phyloP scores from a whole-genome alignment of 92 coral and sea anemone genomes.

The Parazoanthus darwini region DNA sequence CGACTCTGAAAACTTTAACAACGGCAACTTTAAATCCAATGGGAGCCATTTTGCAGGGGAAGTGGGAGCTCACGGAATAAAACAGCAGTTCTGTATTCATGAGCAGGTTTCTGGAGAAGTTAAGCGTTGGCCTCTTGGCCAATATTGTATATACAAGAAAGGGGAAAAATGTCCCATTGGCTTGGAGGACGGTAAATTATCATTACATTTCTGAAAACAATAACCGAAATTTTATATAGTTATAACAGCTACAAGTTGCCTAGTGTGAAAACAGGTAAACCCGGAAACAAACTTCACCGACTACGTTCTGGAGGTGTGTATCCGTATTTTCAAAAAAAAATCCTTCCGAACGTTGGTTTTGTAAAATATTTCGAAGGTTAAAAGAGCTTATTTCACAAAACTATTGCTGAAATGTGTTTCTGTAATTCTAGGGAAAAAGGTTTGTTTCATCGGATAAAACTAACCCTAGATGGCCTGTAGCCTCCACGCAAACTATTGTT shows the following conservation, averaged over 20 bases:
- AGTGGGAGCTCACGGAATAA: slow-evolving; percentile 71
- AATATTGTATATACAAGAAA: slow-evolving; percentile 79
- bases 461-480: too few species aligned
- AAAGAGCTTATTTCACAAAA: too few species aligned
- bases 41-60: slow-evolving; percentile 70
- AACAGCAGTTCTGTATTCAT: slow-evolving; percentile 83
- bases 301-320: too few species aligned
- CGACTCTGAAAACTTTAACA: slow-evolving; percentile 77
- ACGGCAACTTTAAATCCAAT: slow-evolving; percentile 62
- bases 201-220: not conserved
- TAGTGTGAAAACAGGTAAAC: not conserved
- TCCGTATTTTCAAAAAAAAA: too few species aligned
- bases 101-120: not conserved
- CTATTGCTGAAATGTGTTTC: too few species aligned
- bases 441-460: too few species aligned
- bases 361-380: too few species aligned
- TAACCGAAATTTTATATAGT: not conserved
- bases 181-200: slow-evolving; percentile 56
- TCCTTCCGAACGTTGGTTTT: too few species aligned
- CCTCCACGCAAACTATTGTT: too few species aligned
- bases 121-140: slow-evolving; percentile 75
- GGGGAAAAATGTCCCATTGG: slow-evolving; percentile 71
- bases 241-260: not conserved
- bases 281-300: not conserved
- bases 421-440: too few species aligned